Evolutionary conservation across 2,113 vertebrate species (phyloP), one percentile per base, ranked within the genome.

Genomic region (Gopherus flavomarginatus): DNA sequence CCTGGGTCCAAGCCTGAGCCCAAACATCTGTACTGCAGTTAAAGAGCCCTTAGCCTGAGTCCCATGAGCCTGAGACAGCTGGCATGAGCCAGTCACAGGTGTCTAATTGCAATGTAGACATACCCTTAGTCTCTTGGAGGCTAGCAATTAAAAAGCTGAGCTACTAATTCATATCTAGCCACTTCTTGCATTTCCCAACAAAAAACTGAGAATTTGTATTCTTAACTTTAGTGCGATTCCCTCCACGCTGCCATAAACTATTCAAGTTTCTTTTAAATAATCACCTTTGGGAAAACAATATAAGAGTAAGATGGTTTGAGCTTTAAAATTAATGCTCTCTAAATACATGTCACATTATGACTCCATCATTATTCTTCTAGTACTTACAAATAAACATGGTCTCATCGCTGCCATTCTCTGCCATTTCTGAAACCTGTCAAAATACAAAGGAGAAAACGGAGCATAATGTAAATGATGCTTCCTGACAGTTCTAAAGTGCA

Each of bases 321-420:
- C 35, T 62, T 89, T 92, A 49, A 22, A 92, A 87, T 88, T 81
- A 52, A 90, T 57, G 49, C 65, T n/a, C 38, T 86, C 38, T 44
- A 50, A 5, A 87, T 42, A 89, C 38, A 88, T 77, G 65, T 59
- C 47, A 81, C 35, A 80, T 4, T 0, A 8, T 5, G 6, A 89
- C 47, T 11, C 59, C 38, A 78, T 65, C 1, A 10, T 82, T 86
- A 42, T 85, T 24, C 29, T 90, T 93, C 69, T 38, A 75, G 95
- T 98, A 99, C 99, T 99, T 97, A 99, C 99, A 99, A 97, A 99
- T 98, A 97, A 99, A 99, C 88, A 98, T 86, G 42, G 93, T 94
- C 97, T 99, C 99, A 85, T 99, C 99, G 93, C 93, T 98, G 49
- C 98, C 97, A 96, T 98, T 98, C 95, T 98, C 98, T 87, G 99